phyloP scores from a whole-genome alignment of 2,113 vertebrate genomes.

The Centropus unirufus region DNA sequence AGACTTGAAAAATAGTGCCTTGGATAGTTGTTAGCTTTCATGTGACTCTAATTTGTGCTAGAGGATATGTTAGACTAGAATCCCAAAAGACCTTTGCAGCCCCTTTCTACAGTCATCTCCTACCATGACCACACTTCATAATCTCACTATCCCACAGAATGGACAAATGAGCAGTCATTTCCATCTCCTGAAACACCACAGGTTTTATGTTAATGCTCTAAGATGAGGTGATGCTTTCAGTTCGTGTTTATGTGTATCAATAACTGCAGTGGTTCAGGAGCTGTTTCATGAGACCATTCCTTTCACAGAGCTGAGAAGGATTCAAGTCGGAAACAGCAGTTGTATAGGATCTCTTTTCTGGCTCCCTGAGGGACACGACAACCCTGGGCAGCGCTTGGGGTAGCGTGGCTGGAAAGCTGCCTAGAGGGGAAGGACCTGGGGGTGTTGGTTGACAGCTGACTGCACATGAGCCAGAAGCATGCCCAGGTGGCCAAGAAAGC shows the following conservation, averaged over 20 bases:
- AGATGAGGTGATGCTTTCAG: not conserved
- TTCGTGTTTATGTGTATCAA: not conserved
- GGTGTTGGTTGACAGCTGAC: too few relatives aligned
- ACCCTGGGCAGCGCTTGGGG: too few relatives aligned
- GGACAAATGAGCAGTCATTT: not conserved
- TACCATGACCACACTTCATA: not conserved
- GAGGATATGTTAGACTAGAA: not conserved
- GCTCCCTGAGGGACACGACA: too few relatives aligned
- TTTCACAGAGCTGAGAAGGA: not conserved
- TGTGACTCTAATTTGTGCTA: not conserved
- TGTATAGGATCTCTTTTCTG: accelerated
- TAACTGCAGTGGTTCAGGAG: not conserved
- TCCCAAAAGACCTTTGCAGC: not conserved
- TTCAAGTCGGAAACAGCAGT: not conserved
- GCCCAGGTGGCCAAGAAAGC: too few relatives aligned
- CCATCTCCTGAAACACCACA: not conserved
- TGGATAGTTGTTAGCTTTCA: not conserved
- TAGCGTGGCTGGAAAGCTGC: too few relatives aligned
- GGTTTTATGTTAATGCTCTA: not conserved
- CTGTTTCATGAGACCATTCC: not conserved
- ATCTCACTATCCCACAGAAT: not conserved
- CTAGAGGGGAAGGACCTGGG: too few relatives aligned
- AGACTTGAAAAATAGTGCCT: not conserved
- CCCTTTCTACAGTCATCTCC: not conserved
- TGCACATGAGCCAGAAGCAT: too few relatives aligned